phyloP scores from a whole-genome alignment of 2,888 invertebrate genomes.

The Xestia xanthographa region DNA sequence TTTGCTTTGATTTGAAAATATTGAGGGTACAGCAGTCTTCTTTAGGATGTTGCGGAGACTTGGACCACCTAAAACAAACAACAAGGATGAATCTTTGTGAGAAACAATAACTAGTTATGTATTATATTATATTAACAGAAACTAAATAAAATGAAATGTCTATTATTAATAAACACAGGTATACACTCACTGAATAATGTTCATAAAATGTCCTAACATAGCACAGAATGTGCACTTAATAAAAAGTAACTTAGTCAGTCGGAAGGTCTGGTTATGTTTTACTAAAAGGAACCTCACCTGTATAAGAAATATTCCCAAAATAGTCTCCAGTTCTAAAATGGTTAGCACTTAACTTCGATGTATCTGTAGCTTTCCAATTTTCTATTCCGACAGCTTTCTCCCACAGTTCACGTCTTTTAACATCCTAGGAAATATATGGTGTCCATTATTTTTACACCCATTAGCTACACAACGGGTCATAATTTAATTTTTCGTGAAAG shows the following conservation, averaged over 20 bases:
- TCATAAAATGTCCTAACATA: neutral
- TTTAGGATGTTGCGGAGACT: slow-evolving; percentile 11
- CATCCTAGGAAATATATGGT: slow-evolving; percentile 30
- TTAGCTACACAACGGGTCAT: slow-evolving; percentile 21
- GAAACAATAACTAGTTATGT: neutral
- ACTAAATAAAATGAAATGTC: neutral
- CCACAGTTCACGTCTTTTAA: slow-evolving; percentile 27
- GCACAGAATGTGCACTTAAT: neutral
- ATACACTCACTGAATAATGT: neutral
- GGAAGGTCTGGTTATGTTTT: neutral
- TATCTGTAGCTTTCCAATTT: slow-evolving; percentile 8
- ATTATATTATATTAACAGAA: neutral
- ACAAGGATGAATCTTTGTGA: neutral
- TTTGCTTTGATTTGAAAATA: slow-evolving; percentile 19
- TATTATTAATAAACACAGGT: too few relatives aligned
- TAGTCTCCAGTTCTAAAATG: slow-evolving; percentile 31
- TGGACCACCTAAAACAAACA: slow-evolving; percentile 32
- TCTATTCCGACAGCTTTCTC: slow-evolving; percentile 24
- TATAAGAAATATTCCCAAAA: slow-evolving; percentile 1
- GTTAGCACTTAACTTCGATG: slow-evolving; percentile 17
- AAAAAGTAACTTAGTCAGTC: neutral
- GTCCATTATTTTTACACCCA: slow-evolving; percentile 28
- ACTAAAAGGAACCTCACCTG: slow-evolving; percentile 12
- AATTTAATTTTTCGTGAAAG: neutral
- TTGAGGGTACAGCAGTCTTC: slow-evolving; percentile 32